Evolutionary conservation across 2,888 invertebrate species (phyloP).

Genomic region (Drosophila villosipedis): DNA sequence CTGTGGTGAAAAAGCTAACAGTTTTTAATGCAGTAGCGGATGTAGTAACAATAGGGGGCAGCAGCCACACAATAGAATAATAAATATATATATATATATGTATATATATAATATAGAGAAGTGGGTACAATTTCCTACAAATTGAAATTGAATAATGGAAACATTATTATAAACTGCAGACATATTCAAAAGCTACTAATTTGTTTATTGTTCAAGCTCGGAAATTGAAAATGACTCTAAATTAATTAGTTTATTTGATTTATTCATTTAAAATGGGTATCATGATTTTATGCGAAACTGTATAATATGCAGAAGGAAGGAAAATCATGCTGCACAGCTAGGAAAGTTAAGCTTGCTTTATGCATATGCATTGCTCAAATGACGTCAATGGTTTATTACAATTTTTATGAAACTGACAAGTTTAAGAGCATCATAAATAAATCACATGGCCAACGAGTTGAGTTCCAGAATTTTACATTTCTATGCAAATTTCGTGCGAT

Average conservation of each 20-base stretch:
- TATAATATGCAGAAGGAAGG: not conserved
- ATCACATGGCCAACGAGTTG: not conserved
- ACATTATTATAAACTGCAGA: not conserved
- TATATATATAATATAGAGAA: not conserved
- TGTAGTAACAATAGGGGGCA: not conserved
- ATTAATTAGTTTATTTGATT: not conserved
- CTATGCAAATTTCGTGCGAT: conserved; percentile 43
- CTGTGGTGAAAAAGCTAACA: not conserved
- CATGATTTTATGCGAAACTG: not conserved
- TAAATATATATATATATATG: not conserved
- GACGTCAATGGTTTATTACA: conserved; percentile 3
- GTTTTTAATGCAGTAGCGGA: not conserved
- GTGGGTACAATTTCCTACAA: not conserved
- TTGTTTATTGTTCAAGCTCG: not conserved
- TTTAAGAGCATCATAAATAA: not conserved
- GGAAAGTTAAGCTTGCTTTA: not conserved
- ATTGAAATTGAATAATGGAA: no score
- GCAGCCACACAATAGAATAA: not conserved
- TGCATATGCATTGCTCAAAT: conserved; percentile 2
- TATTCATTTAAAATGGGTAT: not conserved
- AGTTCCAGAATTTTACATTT: conserved; percentile 11
- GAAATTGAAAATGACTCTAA: not conserved
- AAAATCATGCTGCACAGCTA: not conserved
- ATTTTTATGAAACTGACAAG: conserved; percentile 4
- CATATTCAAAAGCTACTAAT: not conserved